Conservation (phyloP, 2,888 invertebrate genomes). For the Mimachlamys varia region DNA sequence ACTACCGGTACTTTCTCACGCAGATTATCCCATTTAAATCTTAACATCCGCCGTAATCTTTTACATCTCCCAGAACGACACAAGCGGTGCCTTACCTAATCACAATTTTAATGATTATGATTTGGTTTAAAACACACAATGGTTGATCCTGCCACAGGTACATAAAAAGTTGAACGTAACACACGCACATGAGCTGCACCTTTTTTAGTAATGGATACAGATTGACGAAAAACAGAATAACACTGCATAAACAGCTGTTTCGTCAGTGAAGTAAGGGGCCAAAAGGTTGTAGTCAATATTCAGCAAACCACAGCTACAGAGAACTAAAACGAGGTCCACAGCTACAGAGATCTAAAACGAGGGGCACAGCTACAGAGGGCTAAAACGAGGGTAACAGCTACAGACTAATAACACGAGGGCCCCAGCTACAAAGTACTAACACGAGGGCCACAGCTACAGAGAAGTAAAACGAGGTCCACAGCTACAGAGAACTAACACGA, state of each 20-base stretch:
- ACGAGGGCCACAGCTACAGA: not conserved
- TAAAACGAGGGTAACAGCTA: too few species aligned
- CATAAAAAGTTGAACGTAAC: too few species aligned
- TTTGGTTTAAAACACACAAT: not conserved
- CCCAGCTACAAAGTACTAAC: not conserved
- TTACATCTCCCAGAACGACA: not conserved
- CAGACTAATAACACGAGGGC: too few species aligned
- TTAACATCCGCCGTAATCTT: not conserved
- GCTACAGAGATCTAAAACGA: too few species aligned
- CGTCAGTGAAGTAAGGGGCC: too few species aligned
- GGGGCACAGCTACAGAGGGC: too few species aligned
- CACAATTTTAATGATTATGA: not conserved
- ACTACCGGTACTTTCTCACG: constrained; percentile 4
- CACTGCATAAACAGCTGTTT: too few species aligned
- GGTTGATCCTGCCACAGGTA: not conserved
- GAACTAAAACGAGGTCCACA: too few species aligned
- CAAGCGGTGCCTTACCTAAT: not conserved
- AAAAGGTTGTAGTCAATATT: too few species aligned
- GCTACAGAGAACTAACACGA: not conserved
- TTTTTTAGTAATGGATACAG: too few species aligned
- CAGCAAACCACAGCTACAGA: not conserved
- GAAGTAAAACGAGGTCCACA: not conserved
- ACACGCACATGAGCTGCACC: too few species aligned
- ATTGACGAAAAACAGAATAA: too few species aligned
- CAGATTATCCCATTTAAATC: not conserved